Percentiles rank a stretch among this genome's conserved stretches.
Evolutionary conservation across 2,113 vertebrate species (phyloP).

Genomic region (Ciconia stormi): DNA sequence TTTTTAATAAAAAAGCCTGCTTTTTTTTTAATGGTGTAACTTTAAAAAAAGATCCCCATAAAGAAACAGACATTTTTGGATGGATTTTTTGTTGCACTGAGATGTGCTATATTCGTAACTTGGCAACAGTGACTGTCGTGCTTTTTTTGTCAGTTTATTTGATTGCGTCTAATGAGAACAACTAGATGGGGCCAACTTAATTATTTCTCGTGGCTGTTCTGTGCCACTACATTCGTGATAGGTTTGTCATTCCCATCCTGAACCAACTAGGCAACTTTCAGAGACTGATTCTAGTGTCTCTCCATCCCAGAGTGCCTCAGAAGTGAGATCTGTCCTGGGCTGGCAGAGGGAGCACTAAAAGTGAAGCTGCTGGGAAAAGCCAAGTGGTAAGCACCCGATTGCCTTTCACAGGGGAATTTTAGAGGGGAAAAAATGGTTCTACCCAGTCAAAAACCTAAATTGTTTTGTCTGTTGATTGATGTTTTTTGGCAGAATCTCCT

Average conservation of each 20-base stretch:
- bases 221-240: rapidly evolving
- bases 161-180: background rate
- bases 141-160: background rate
- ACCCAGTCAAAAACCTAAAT: background rate
- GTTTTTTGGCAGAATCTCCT: background rate
- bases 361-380: background rate
- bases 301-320: background rate
- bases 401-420: background rate
- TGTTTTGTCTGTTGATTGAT: background rate
- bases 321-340: background rate
- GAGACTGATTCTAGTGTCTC: background rate
- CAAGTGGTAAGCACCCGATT: background rate
- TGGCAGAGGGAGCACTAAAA: background rate
- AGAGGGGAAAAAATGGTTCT: background rate
- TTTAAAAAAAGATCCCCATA: background rate
- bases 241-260: background rate
- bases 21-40: background rate
- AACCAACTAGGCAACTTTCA: background rate
- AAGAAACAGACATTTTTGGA: background rate
- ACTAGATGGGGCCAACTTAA: background rate
- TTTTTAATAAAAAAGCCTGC: background rate
- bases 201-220: background rate
- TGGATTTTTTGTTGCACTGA: background rate
- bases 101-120: background rate
- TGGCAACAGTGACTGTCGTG: rapidly evolving